phyloP scores from a whole-genome alignment of 2,888 invertebrate genomes.

The Atherix ibis region DNA sequence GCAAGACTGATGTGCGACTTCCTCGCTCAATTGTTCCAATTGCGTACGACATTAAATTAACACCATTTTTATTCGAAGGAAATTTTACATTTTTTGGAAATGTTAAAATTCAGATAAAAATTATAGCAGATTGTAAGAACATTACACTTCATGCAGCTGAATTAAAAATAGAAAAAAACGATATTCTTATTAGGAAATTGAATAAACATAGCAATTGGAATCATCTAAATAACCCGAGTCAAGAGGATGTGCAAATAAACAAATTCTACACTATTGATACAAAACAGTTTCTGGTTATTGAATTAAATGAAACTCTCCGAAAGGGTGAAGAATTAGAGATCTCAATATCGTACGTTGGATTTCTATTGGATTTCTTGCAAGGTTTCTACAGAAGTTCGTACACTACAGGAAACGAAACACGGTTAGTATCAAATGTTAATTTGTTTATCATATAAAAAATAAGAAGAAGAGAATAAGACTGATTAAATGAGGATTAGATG shows the following conservation, averaged over 20 bases:
- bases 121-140: constrained; percentile 40
- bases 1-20: constrained; percentile 53
- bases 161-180: constrained; percentile 43
- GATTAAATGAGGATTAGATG: too few species aligned
- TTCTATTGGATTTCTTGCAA: constrained; percentile 56
- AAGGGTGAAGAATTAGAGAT: constrained; percentile 47
- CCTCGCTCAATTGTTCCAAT: constrained; percentile 52
- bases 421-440: constrained; percentile 35
- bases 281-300: constrained; percentile 54
- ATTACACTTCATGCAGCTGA: constrained; percentile 62
- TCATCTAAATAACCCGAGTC: constrained; percentile 23
- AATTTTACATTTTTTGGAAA: constrained; percentile 69
- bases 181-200: constrained; percentile 33
- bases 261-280: constrained; percentile 41
- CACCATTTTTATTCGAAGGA: constrained; percentile 54
- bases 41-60: constrained; percentile 50
- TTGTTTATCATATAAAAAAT: too few species aligned
- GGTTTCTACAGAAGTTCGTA: constrained; percentile 78
- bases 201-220: constrained; percentile 7
- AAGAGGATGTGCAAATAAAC: too few species aligned
- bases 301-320: constrained; percentile 40
- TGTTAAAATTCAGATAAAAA: constrained; percentile 45
- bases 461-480: too few species aligned
- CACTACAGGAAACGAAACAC: constrained; percentile 46
- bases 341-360: constrained; percentile 52